These are phyloP conservation scores for Latrodectus elegans DNA, from an alignment of 2,888 invertebrate genomes.

Conservation along the genomic window DNA sequence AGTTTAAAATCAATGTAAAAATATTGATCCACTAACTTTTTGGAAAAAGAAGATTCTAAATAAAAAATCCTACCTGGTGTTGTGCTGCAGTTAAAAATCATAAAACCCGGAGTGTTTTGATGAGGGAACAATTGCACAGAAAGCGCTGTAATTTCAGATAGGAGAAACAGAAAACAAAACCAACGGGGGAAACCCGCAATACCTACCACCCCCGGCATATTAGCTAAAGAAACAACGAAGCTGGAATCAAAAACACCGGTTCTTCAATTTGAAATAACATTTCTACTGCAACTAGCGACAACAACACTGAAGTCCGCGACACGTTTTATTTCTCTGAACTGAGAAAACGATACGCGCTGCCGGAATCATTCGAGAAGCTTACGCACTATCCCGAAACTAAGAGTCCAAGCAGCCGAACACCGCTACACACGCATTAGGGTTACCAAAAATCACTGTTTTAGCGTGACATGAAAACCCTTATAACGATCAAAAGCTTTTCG, in stretches of 20 bases:
- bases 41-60: conserved; percentile 27
- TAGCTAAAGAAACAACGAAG: conserved; percentile 1
- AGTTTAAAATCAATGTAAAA: conserved; percentile 28
- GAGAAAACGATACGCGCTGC: no score
- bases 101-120: conserved; percentile 45
- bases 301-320: neutral
- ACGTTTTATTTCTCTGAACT: no score
- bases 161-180: conserved; percentile 13
- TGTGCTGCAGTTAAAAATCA: conserved; percentile 45
- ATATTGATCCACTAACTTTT: neutral
- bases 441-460: conserved; percentile 3
- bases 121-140: conserved; percentile 20
- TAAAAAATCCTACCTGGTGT: conserved; percentile 42
- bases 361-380: no score
- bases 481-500: no score
- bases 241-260: conserved; percentile 7
- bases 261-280: neutral
- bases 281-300: conserved; percentile 6
- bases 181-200: neutral
- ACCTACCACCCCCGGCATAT: neutral
- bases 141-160: conserved; percentile 15
- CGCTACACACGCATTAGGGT: conserved; percentile 37
- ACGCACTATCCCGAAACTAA: neutral
- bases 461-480: no score
- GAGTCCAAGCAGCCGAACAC: conserved; percentile 22